Conservation (phyloP, 1,140 invertebrate species). For the Macrotrachela quadricornifera region DNA sequence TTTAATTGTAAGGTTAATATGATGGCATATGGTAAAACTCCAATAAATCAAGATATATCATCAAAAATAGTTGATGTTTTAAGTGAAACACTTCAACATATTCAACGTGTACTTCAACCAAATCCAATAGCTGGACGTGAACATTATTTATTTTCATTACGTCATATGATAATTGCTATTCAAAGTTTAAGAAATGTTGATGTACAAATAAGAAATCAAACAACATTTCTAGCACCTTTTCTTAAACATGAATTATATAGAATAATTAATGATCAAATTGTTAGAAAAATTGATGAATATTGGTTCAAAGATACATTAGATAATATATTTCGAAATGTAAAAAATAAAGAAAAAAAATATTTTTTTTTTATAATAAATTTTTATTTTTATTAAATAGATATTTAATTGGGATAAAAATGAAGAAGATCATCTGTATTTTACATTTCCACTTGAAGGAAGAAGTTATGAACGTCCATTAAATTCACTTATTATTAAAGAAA, state of each 20-base stretch:
- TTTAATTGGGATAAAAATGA: too few species aligned
- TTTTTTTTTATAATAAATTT: too few species aligned
- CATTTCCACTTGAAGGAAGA: conserved; percentile 22
- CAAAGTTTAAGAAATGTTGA: conserved; percentile 22
- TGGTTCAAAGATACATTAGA: conserved; percentile 1
- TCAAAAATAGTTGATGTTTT: conserved; percentile 22
- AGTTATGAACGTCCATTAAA: conserved; percentile 20
- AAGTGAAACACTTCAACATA: conserved; percentile 18
- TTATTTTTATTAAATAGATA: too few species aligned
- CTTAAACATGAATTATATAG: conserved; percentile 26
- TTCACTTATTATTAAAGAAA: conserved; percentile 9
- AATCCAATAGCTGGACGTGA: conserved; percentile 21
- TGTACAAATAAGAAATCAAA: conserved; percentile 25
- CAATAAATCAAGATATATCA: conserved; percentile 25
- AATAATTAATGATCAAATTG: conserved; percentile 22
- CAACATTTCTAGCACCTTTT: conserved; percentile 21
- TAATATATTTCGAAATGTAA: neutral
- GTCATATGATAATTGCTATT: conserved; percentile 24
- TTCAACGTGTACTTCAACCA: conserved; percentile 20
- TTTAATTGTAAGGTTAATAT: conserved; percentile 16
- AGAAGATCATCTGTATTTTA: conserved; percentile 19
- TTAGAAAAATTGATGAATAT: conserved; percentile 10
- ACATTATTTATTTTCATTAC: conserved; percentile 28
- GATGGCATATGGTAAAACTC: conserved; percentile 18
- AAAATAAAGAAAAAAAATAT: too few species aligned